Conservation (phyloP, 2,113 vertebrate genomes). For the Saimiri boliviensis region DNA sequence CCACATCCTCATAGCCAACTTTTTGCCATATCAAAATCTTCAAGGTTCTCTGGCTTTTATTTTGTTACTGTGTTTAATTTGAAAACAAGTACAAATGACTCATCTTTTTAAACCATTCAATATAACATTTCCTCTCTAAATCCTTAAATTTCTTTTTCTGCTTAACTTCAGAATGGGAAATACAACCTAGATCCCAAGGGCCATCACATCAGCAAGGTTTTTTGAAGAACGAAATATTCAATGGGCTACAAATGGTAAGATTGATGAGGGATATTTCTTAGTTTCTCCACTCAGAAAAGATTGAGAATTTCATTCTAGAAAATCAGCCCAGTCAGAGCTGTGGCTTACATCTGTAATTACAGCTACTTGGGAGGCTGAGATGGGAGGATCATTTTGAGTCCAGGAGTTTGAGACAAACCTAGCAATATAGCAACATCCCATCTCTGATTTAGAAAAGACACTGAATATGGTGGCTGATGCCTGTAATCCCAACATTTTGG, state of each 20-base stretch:
- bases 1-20: background rate
- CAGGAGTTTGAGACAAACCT: too few species aligned
- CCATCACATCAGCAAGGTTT: too few species aligned
- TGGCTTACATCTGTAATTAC: too few species aligned
- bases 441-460: too few species aligned
- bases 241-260: background rate
- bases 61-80: background rate
- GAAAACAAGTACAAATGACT: background rate
- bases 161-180: conserved; percentile 7
- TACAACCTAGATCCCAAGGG: too few species aligned
- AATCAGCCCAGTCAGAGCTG: too few species aligned
- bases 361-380: too few species aligned
- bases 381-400: too few species aligned
- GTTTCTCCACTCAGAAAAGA: background rate
- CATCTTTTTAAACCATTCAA: background rate
- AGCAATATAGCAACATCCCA: too few species aligned
- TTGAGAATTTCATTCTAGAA: too few species aligned
- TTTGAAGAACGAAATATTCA: background rate
- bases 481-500: too few species aligned
- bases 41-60: background rate
- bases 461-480: too few species aligned
- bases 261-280: background rate
- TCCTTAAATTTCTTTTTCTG: background rate
- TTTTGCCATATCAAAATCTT: background rate
- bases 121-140: background rate